Evolutionary conservation across 1,140 invertebrate genomes (phyloP).

Genomic region (Reticulitermes speratus): DNA sequence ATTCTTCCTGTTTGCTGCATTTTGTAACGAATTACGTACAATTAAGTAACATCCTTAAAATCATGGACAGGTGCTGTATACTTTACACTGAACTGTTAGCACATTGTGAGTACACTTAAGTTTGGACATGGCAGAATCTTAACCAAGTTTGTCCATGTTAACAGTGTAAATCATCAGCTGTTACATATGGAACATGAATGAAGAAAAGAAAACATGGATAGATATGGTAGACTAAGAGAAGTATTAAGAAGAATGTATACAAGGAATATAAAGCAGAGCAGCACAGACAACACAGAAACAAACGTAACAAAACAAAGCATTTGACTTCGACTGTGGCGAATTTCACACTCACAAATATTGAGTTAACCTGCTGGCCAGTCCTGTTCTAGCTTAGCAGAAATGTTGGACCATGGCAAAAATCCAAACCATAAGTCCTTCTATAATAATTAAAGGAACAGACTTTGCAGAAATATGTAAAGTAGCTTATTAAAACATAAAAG

Average conservation of each 20-base stretch:
- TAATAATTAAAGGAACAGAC: not conserved
- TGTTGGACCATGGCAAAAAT: conserved; percentile 17
- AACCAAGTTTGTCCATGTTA: conserved; percentile 7
- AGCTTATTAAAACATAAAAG: not conserved
- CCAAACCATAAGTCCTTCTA: not conserved
- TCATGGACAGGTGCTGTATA: no score
- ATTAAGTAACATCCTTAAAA: no score
- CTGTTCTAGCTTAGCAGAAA: not conserved
- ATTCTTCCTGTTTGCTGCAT: no score
- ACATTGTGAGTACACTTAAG: not conserved
- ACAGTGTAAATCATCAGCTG: not conserved
- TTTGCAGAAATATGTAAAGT: not conserved
- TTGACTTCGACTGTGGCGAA: not conserved
- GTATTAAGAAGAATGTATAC: not conserved
- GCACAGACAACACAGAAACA: conserved; percentile 31
- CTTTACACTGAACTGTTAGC: not conserved
- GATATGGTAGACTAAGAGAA: not conserved
- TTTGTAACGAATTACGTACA: no score
- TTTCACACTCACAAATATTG: conserved; percentile 19
- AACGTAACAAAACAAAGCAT: conserved; percentile 22
- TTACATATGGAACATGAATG: not conserved
- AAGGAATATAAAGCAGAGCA: conserved; percentile 20
- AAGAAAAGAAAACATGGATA: conserved; percentile 9
- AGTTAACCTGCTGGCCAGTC: not conserved
- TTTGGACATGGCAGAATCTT: not conserved